Conservation (phyloP, 2,797 vertebrate genomes). For the Siniperca undulata region DNA sequence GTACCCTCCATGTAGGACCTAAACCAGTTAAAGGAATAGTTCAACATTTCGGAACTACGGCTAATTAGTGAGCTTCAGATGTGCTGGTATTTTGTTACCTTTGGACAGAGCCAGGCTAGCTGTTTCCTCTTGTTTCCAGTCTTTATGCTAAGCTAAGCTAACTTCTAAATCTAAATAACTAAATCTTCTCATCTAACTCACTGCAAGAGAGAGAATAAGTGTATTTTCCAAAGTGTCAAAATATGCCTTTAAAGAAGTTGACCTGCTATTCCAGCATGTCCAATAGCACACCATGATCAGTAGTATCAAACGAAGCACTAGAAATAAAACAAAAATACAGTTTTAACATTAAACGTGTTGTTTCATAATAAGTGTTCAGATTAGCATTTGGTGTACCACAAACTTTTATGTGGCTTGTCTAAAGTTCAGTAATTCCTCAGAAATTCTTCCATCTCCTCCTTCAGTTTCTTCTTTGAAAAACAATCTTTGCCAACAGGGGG, state of each 20-base stretch:
- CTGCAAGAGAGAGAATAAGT: not conserved
- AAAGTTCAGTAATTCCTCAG: conserved; percentile 58
- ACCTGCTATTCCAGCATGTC: not conserved
- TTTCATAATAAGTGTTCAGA: conserved; percentile 22
- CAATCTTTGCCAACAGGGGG: conserved; percentile 68
- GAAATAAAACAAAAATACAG: not conserved
- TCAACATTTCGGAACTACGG: not conserved
- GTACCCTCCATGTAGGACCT: not conserved
- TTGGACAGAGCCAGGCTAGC: not conserved
- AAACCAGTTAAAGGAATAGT: not conserved
- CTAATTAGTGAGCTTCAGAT: not conserved
- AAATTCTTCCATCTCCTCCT: conserved; percentile 66
- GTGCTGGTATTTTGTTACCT: not conserved
- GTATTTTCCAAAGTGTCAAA: not conserved
- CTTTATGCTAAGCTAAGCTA: not conserved
- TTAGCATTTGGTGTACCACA: conserved; percentile 6
- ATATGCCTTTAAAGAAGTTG: not conserved
- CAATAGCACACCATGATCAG: not conserved
- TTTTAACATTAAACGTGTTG: not conserved
- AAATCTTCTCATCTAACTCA: not conserved
- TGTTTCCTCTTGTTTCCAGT: not conserved
- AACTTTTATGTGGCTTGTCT: conserved; percentile 34
- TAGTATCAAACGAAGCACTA: not conserved
- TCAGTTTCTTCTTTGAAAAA: conserved; percentile 70
- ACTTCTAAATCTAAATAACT: no score